Conservation (phyloP, 1,140 invertebrate species). For the Pseudomyrmex pallidus region DNA sequence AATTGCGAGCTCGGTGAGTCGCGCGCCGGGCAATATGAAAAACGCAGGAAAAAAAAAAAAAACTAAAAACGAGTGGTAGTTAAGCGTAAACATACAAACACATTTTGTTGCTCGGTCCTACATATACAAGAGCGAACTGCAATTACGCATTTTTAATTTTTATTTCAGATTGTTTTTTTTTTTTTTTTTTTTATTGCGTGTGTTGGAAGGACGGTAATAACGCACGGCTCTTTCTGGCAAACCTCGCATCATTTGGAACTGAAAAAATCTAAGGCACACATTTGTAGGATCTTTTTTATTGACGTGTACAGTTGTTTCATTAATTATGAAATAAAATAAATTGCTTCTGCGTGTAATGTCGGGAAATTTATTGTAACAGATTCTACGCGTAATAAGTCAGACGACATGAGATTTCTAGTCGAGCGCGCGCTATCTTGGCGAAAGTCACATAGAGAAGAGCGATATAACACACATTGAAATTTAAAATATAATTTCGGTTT, state of each 20-base stretch:
- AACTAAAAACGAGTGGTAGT: background rate
- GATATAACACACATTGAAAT: no score
- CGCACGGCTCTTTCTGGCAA: no score
- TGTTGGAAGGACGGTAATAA: no score
- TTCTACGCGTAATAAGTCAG: no score
- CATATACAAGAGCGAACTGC: background rate
- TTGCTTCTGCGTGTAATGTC: background rate
- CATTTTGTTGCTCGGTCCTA: conserved; percentile 19
- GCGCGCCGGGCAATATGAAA: conserved; percentile 5
- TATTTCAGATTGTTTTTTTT: background rate
- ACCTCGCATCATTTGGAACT: no score
- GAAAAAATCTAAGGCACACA: no score
- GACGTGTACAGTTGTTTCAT: no score
- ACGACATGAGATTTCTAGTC: no score
- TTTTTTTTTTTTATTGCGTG: background rate
- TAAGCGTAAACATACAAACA: conserved; percentile 32
- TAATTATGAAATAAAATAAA: background rate
- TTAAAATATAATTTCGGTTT: background rate
- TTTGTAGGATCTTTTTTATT: no score
- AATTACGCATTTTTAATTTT: background rate
- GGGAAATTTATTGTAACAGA: background rate
- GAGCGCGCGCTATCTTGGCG: no score
- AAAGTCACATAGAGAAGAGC: no score
- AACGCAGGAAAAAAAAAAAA: background rate
- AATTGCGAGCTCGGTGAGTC: conserved; percentile 1